Evolutionary conservation across 2,797 vertebrate genomes (phyloP).

Genomic region (Acanthurus tractus): DNA sequence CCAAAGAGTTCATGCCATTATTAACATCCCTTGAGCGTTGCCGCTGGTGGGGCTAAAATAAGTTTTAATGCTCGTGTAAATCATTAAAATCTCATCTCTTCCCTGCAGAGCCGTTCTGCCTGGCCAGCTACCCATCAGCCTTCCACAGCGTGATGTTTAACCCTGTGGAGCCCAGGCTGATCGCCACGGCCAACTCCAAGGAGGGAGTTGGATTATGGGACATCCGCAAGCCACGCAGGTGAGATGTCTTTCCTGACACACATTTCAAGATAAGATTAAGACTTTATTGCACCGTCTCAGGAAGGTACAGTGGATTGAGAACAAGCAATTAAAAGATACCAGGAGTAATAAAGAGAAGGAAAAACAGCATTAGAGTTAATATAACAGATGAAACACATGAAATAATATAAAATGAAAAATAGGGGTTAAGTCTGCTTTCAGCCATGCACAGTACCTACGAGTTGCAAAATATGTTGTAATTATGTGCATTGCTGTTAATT

Average conservation of each 20-base stretch:
- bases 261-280: neutral
- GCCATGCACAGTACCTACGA: neutral
- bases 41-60: neutral
- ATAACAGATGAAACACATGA: no score
- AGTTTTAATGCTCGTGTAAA: neutral
- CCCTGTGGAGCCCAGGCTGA: conserved; percentile 94
- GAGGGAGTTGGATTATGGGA: conserved; percentile 99
- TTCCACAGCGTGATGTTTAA: conserved; percentile 99
- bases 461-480: neutral
- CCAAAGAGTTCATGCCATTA: no score
- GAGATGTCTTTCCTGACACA: conserved; percentile 18
- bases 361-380: neutral
- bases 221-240: conserved; percentile 98
- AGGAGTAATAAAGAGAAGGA: neutral
- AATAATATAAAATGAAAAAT: neutral
- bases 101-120: conserved; percentile 94
- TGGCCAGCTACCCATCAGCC: conserved; percentile 98
- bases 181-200: conserved; percentile 99
- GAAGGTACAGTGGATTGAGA: neutral
- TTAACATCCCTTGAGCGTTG: neutral
- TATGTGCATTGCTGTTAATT: no score
- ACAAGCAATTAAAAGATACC: neutral
- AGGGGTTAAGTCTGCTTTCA: neutral
- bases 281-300: neutral
- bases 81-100: conserved; percentile 18